phyloP scores from a whole-genome alignment of 2,888 invertebrate species.

The Thereva unica region DNA sequence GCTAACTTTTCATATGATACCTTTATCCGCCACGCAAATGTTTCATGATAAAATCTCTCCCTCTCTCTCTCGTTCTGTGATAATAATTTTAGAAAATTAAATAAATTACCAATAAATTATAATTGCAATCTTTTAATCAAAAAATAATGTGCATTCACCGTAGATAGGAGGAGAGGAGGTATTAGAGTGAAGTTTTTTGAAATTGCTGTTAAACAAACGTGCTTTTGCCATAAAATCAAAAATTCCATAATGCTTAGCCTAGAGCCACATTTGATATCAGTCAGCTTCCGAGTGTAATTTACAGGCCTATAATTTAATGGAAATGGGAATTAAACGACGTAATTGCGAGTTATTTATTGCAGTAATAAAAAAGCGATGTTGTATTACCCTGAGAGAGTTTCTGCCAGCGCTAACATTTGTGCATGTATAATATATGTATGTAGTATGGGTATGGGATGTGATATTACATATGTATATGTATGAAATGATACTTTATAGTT shows the following conservation, averaged over 20 bases:
- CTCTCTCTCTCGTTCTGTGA: too few species aligned
- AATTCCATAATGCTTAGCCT: conserved; percentile 19
- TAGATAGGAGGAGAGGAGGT: background rate
- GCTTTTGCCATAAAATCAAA: conserved; percentile 3
- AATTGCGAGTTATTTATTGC: conserved; percentile 42
- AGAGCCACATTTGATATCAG: conserved; percentile 37
- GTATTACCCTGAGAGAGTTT: conserved; percentile 10
- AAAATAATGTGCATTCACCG: too few species aligned
- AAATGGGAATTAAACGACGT: conserved; percentile 43
- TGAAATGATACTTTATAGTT: too few species aligned
- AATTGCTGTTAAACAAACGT: background rate
- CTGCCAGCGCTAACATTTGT: conserved; percentile 1
- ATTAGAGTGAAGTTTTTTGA: conserved; percentile 1
- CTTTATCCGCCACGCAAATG: too few species aligned
- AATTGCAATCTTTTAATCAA: too few species aligned
- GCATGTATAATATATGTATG: background rate
- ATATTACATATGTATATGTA: too few species aligned
- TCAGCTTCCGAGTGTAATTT: conserved; percentile 43
- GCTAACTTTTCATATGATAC: too few species aligned
- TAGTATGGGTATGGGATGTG: too few species aligned
- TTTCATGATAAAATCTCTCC: too few species aligned
- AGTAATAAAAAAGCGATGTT: conserved; percentile 38
- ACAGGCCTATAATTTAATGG: conserved; percentile 43
- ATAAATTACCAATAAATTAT: too few species aligned
- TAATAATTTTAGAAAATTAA: too few species aligned